A percentile compares a stretch with the other conserved stretches of the same genome.
phyloP scores from a whole-genome alignment of 2,888 invertebrate genomes.

The Polyploca ridens region DNA sequence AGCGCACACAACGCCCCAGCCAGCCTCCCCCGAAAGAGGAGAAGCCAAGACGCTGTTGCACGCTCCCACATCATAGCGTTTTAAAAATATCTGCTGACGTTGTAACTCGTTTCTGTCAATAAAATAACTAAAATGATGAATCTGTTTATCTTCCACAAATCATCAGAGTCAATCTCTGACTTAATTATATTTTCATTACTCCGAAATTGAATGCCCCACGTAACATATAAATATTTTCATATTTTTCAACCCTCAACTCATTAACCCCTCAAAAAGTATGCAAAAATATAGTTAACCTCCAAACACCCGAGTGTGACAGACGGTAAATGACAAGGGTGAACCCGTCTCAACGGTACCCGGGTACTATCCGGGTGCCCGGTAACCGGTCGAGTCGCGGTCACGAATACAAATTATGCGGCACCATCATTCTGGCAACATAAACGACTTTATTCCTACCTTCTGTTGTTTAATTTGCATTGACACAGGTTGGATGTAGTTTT shows the following conservation, averaged over 20 bases:
- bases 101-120: too few relatives aligned
- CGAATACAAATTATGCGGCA: conserved; percentile 34
- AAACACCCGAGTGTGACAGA: conserved; percentile 32
- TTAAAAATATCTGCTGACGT: too few relatives aligned
- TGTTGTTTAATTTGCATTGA: conserved; percentile 6
- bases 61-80: too few relatives aligned
- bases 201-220: neutral
- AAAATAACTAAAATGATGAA: too few relatives aligned
- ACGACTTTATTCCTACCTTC: conserved; percentile 29
- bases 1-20: too few relatives aligned
- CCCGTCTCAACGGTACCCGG: conserved; percentile 16
- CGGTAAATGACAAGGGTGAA: conserved; percentile 47
- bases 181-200: neutral
- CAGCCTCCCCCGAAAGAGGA: too few relatives aligned
- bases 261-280: conserved; percentile 7
- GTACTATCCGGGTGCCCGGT: conserved; percentile 3
- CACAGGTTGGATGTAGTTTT: conserved; percentile 6
- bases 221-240: neutral
- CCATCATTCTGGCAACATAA: conserved; percentile 16
- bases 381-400: conserved; percentile 23
- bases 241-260: neutral
- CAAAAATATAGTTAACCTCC: conserved; percentile 14
- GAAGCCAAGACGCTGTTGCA: too few relatives aligned
- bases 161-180: neutral
- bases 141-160: too few relatives aligned